Evolutionary conservation across 2,888 invertebrate species (phyloP).

Genomic region (Tenthredo mesomela): DNA sequence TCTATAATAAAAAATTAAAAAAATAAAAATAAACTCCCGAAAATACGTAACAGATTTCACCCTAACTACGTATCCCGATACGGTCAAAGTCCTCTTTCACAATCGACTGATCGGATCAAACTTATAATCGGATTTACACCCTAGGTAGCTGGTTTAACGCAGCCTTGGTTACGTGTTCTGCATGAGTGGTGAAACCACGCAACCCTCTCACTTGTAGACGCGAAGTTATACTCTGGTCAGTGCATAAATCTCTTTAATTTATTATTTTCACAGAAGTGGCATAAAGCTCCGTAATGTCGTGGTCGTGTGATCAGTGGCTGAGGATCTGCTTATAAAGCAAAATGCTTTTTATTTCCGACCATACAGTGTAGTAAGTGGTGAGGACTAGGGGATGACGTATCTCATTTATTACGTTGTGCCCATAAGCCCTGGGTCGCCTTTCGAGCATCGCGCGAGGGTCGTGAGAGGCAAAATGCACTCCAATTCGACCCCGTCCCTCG

Average conservation of each 20-base stretch:
- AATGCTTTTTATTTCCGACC: not conserved
- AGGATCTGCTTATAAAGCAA: not conserved
- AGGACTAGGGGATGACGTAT: slow-evolving; percentile 6
- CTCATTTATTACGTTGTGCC: slow-evolving; percentile 28
- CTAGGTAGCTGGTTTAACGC: slow-evolving; percentile 16
- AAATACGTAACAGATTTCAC: not conserved
- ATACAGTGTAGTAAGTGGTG: not conserved
- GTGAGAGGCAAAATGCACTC: slow-evolving; percentile 23
- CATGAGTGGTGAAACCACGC: slow-evolving; percentile 1
- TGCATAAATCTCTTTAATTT: not conserved
- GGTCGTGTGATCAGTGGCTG: not conserved
- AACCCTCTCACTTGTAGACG: not conserved
- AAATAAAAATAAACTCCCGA: not conserved
- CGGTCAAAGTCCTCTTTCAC: not conserved
- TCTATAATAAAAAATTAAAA: too few relatives aligned
- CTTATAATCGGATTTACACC: slow-evolving; percentile 40
- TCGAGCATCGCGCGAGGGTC: not conserved
- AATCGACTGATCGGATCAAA: slow-evolving; percentile 34
- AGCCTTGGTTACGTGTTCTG: not conserved
- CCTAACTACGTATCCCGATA: not conserved
- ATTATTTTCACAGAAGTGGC: not conserved
- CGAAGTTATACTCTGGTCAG: not conserved
- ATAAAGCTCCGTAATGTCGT: not conserved
- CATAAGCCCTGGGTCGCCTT: slow-evolving; percentile 8
- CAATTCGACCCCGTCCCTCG: not conserved